phyloP scores from a whole-genome alignment of 2,888 invertebrate genomes.

The Campoletis raptor region DNA sequence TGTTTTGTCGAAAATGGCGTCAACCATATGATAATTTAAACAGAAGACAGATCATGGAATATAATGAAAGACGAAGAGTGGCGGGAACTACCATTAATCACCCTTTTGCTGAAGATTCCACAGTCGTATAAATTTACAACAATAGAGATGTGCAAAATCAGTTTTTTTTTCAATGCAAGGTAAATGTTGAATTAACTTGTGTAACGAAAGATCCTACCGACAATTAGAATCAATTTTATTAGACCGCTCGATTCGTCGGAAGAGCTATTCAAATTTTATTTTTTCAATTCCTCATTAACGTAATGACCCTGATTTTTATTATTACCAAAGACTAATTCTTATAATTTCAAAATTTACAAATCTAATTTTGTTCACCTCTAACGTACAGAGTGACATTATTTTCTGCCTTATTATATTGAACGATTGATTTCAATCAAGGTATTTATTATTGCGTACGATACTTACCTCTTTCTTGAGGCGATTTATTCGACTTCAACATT shows the following conservation, averaged over 20 bases:
- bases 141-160: slow-evolving; percentile 2
- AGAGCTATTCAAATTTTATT: not conserved
- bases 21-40: slow-evolving; percentile 77
- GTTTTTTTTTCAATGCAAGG: slow-evolving; percentile 32
- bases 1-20: too few relatives aligned
- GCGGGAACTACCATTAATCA: slow-evolving; percentile 52
- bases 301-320: not conserved
- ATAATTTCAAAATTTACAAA: not conserved
- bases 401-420: not conserved
- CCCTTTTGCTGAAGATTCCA: slow-evolving; percentile 65
- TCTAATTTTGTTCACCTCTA: slow-evolving; percentile 6
- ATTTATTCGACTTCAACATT: slow-evolving; percentile 18
- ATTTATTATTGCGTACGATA: slow-evolving; percentile 34
- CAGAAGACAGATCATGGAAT: slow-evolving; percentile 36
- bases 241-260: not conserved
- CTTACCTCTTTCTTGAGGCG: slow-evolving; percentile 18
- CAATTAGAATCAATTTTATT: not conserved
- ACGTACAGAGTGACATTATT: slow-evolving; percentile 18
- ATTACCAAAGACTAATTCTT: not conserved
- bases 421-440: slow-evolving; percentile 12
- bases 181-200: not conserved
- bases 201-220: not conserved
- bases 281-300: not conserved
- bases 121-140: slow-evolving; percentile 62
- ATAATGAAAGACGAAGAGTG: slow-evolving; percentile 46